A percentile compares a stretch with the other conserved stretches of the same genome.
Conservation (phyloP, 2,888 invertebrate species). For the Pseudolycoriella hygida region DNA sequence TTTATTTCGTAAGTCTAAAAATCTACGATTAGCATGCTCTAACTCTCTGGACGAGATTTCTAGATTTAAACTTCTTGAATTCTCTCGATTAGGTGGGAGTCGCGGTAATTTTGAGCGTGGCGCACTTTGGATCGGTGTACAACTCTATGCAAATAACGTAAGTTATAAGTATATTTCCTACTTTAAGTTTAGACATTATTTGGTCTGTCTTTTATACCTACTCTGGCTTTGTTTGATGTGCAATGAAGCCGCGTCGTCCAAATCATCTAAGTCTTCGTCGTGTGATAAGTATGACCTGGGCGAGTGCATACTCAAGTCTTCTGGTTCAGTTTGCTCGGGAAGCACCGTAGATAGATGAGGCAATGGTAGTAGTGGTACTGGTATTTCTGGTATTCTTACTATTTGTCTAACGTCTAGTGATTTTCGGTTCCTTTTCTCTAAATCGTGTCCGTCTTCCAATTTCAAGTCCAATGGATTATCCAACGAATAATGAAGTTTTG, state of each 20-base stretch:
- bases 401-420: conserved; percentile 34
- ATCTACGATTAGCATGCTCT: too few species aligned
- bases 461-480: conserved; percentile 12
- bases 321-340: conserved; percentile 65
- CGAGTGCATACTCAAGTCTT: conserved; percentile 62
- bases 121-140: too few species aligned
- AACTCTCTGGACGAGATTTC: too few species aligned
- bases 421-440: conserved; percentile 26
- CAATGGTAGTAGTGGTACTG: too few species aligned
- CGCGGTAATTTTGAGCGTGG: too few species aligned
- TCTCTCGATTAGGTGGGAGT: too few species aligned
- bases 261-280: conserved; percentile 35
- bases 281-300: conserved; percentile 28
- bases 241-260: conserved; percentile 34
- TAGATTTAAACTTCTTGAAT: too few species aligned
- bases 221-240: conserved; percentile 29
- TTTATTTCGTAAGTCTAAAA: too few species aligned
- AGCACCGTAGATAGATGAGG: conserved; percentile 20
- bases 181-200: too few species aligned
- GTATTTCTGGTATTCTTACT: conserved; percentile 28
- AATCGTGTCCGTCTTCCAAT: conserved; percentile 10
- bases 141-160: too few species aligned
- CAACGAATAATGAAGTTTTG: conserved; percentile 12
- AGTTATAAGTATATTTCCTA: too few species aligned
- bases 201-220: too few species aligned